These are phyloP conservation scores for Nannoperca obscura DNA, from an alignment of 2,797 vertebrate species.

Conservation along the genomic window DNA sequence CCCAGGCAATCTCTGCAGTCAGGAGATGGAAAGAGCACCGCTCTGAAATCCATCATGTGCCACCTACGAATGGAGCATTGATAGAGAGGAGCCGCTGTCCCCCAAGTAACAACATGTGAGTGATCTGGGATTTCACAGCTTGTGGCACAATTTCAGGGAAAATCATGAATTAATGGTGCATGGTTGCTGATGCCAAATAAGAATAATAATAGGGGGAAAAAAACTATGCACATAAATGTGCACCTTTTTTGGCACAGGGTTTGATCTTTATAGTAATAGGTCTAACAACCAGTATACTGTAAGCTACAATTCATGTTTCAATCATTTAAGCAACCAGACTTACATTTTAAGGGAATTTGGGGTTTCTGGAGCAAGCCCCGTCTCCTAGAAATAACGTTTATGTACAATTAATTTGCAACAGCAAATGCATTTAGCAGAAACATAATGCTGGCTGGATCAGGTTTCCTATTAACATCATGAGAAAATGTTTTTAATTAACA, in stretches of 20 bases:
- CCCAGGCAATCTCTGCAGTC: slow-evolving; percentile 83
- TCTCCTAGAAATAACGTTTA: not conserved
- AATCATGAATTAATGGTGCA: slow-evolving; percentile 62
- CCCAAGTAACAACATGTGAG: slow-evolving; percentile 66
- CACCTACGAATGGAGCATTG: slow-evolving; percentile 68
- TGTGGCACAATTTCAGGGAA: slow-evolving; percentile 55
- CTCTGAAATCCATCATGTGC: slow-evolving; percentile 81
- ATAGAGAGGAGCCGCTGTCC: slow-evolving; percentile 74
- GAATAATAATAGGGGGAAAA: not conserved
- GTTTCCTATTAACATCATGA: not conserved
- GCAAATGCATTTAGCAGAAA: not conserved
- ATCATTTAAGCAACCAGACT: not conserved
- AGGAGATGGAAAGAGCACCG: slow-evolving; percentile 81
- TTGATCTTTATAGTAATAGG: not conserved
- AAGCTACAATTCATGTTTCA: not conserved
- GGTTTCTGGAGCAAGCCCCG: not conserved
- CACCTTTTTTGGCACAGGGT: not conserved
- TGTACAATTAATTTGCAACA: not conserved
- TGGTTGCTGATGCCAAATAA: slow-evolving; percentile 43
- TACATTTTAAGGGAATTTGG: not conserved
- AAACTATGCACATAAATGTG: not conserved
- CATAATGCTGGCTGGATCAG: not conserved
- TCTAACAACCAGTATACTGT: not conserved
- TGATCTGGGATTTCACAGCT: slow-evolving; percentile 61
- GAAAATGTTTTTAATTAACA: not conserved